phyloP scores from a whole-genome alignment of 2,888 invertebrate genomes.

The Acleris holmiana region DNA sequence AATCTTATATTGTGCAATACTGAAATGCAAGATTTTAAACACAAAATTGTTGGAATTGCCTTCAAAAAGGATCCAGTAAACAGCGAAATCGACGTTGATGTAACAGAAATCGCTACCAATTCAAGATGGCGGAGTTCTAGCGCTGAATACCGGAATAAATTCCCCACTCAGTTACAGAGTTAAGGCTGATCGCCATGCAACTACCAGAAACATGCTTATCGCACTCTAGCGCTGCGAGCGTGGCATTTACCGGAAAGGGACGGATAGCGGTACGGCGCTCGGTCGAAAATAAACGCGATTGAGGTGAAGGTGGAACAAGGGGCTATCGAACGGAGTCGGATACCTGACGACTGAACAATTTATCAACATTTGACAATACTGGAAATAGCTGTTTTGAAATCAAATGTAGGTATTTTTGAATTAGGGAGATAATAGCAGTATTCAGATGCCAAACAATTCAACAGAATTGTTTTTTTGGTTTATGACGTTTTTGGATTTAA shows the following conservation, averaged over 20 bases:
- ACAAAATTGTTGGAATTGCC: background rate
- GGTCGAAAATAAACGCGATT: conserved; percentile 49
- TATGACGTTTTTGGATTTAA: background rate
- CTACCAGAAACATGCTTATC: conserved; percentile 52
- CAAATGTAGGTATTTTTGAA: background rate
- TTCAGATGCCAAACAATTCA: background rate
- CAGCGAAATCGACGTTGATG: background rate
- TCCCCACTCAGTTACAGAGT: conserved; percentile 56
- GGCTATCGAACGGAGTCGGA: conserved; percentile 60
- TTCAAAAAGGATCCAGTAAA: background rate
- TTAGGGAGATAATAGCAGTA: background rate
- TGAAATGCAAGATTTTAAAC: background rate
- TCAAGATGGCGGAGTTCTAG: conserved; percentile 61
- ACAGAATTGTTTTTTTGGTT: background rate
- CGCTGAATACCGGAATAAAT: conserved; percentile 68
- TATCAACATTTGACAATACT: conserved; percentile 27
- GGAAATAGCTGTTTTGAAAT: conserved; percentile 7
- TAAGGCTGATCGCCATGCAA: conserved; percentile 46
- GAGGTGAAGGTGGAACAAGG: conserved; percentile 69
- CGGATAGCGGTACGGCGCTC: conserved; percentile 43
- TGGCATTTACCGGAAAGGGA: conserved; percentile 49
- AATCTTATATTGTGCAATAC: background rate
- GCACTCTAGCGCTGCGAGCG: conserved; percentile 39
- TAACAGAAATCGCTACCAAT: conserved; percentile 37
- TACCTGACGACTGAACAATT: conserved; percentile 38